Evolutionary conservation across 2,888 invertebrate species (phyloP).

Genomic region (Drosophila atripex): DNA sequence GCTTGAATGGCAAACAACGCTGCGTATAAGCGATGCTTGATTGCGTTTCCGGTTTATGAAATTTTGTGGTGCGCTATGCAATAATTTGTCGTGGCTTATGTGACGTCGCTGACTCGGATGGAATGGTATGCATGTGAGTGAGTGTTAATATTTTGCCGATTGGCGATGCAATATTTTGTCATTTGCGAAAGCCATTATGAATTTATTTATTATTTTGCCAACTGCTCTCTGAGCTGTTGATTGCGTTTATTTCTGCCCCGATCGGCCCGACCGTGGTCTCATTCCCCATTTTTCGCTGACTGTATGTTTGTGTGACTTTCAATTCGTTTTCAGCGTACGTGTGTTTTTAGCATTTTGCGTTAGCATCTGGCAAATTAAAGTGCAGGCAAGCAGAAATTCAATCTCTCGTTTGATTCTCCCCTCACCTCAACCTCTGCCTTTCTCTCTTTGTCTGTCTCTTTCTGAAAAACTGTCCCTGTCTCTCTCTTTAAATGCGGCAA

Average conservation of each 20-base stretch:
- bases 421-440: slow-evolving; percentile 10
- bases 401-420: slow-evolving; percentile 70
- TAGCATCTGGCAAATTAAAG: slow-evolving; percentile 73
- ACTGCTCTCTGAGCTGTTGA: slow-evolving; percentile 54
- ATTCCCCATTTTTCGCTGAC: slow-evolving; percentile 11
- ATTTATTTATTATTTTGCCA: slow-evolving; percentile 76
- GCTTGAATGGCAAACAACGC: slow-evolving; percentile 44
- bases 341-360: slow-evolving; percentile 66
- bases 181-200: slow-evolving; percentile 74
- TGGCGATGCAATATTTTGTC: slow-evolving; percentile 76
- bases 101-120: slow-evolving; percentile 28
- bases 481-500: slow-evolving; percentile 46
- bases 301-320: slow-evolving; percentile 54
- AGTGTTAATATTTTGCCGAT: slow-evolving; percentile 78
- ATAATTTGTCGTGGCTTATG: slow-evolving; percentile 73
- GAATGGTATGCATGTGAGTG: slow-evolving; percentile 30
- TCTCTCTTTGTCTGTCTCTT: slow-evolving; percentile 32
- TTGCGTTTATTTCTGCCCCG: slow-evolving; percentile 56
- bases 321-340: slow-evolving; percentile 58
- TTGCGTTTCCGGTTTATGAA: slow-evolving; percentile 79
- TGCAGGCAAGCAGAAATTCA: slow-evolving; percentile 77
- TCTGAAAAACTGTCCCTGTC: slow-evolving; percentile 6
- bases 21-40: slow-evolving; percentile 72
- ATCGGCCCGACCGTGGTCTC: neutral
- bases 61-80: slow-evolving; percentile 73